Evolutionary conservation across 2,797 vertebrate genomes (phyloP).

Genomic region (Microchirus variegatus): DNA sequence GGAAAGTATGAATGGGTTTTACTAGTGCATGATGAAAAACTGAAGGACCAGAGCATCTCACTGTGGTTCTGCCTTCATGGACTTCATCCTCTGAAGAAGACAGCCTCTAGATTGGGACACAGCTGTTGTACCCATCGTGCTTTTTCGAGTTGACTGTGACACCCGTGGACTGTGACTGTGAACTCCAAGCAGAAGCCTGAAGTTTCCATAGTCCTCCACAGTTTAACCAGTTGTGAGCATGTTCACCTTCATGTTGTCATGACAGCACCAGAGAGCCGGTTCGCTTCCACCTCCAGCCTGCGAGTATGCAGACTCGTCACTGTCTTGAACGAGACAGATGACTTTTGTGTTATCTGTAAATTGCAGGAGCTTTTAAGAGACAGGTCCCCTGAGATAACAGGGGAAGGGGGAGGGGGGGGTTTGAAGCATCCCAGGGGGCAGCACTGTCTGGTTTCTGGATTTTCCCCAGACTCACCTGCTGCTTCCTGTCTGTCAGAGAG

Average conservation of each 20-base stretch:
- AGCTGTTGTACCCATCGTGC: too few relatives aligned
- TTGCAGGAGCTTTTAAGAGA: slow-evolving; percentile 10
- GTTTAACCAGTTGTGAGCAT: neutral
- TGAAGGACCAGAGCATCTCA: too few relatives aligned
- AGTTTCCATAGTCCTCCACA: neutral
- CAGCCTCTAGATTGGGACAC: too few relatives aligned
- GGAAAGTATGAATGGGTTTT: too few relatives aligned
- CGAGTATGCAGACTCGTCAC: neutral
- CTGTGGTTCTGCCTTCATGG: too few relatives aligned
- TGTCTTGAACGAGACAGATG: neutral
- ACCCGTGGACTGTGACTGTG: neutral
- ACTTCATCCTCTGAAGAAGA: too few relatives aligned
- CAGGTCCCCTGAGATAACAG: neutral
- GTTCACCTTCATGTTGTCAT: neutral
- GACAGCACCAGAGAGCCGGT: neutral
- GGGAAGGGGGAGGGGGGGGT: neutral
- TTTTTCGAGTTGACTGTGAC: neutral
- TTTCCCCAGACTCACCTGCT: slow-evolving; percentile 2
- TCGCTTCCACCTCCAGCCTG: too few relatives aligned
- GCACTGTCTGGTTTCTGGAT: neutral
- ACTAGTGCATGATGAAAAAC: too few relatives aligned
- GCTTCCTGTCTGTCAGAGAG: slow-evolving; percentile 1
- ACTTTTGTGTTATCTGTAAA: slow-evolving; percentile 1
- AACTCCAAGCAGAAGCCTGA: neutral
- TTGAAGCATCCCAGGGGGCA: neutral